Evolutionary conservation across 2,888 invertebrate genomes (phyloP).

Genomic region (Meiosimyza decipiens): DNA sequence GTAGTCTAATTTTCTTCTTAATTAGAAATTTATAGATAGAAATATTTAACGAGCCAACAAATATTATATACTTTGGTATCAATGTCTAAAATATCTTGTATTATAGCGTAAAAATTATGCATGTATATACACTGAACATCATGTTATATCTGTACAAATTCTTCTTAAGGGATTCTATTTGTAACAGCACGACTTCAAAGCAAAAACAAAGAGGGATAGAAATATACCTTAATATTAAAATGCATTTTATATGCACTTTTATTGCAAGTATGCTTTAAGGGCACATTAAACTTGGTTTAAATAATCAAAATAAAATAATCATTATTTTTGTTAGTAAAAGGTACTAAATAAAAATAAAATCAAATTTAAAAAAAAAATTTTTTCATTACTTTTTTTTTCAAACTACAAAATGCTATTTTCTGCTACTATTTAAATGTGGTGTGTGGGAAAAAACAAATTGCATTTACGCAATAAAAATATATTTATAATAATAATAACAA

Average conservation of each 20-base stretch:
- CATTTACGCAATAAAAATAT: constrained; percentile 65
- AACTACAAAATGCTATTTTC: constrained; percentile 39
- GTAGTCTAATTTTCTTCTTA: too few species aligned
- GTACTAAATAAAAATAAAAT: constrained; percentile 15
- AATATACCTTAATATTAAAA: background rate
- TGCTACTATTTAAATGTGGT: constrained; percentile 37
- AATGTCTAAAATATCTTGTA: too few species aligned
- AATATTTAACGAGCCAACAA: too few species aligned
- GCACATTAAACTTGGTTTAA: constrained; percentile 23
- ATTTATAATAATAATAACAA: constrained; percentile 41
- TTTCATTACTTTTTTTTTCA: constrained; percentile 35
- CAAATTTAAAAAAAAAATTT: constrained; percentile 4
- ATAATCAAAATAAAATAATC: constrained; percentile 17
- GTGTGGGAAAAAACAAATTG: constrained; percentile 65
- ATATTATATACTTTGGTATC: too few species aligned
- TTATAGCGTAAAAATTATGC: too few species aligned
- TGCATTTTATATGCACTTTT: constrained; percentile 20
- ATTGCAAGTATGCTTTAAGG: background rate
- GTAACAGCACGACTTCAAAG: too few species aligned
- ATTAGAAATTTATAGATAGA: too few species aligned
- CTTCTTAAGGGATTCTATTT: too few species aligned
- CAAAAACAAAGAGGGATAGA: too few species aligned
- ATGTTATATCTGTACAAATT: too few species aligned
- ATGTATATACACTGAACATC: too few species aligned
- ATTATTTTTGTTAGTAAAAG: constrained; percentile 12